These are phyloP conservation scores for Oryzias sinensis DNA, from an alignment of 2,797 vertebrate species.

Conservation along the genomic window DNA sequence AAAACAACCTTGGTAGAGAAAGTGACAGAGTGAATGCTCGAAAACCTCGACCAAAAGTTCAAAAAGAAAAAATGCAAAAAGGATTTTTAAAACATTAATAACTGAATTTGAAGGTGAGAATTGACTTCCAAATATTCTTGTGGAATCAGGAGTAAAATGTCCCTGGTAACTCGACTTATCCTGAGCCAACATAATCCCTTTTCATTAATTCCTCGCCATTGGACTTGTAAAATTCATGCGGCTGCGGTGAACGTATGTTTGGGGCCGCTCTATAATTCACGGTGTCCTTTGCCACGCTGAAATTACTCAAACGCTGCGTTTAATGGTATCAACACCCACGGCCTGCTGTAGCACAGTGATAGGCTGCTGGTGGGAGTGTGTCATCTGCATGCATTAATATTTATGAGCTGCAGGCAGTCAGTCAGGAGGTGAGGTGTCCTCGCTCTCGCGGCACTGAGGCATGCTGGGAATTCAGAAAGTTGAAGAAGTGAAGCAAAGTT, in stretches of 20 bases:
- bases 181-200: constrained; percentile 41
- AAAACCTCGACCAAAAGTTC: not conserved
- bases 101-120: constrained; percentile 53
- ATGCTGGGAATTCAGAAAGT: constrained; percentile 38
- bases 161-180: constrained; percentile 52
- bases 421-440: constrained; percentile 53
- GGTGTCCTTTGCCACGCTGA: constrained; percentile 63
- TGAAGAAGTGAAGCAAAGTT: constrained; percentile 38
- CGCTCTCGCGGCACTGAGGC: constrained; percentile 10
- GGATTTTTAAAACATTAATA: not conserved
- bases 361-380: constrained; percentile 61
- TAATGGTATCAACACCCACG: constrained; percentile 65
- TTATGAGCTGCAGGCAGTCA: constrained; percentile 56
- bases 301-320: constrained; percentile 60
- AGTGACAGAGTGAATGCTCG: too few species aligned
- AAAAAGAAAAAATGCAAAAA: not conserved
- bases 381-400: constrained; percentile 76
- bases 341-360: constrained; percentile 58
- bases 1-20: too few species aligned
- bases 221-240: constrained; percentile 61
- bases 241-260: constrained; percentile 42
- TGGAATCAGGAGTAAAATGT: constrained; percentile 24
- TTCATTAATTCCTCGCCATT: constrained; percentile 48
- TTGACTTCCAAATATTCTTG: constrained; percentile 35
- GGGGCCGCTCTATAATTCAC: constrained; percentile 44